phyloP scores from a whole-genome alignment of 2,797 vertebrate species.

The Pangasius larnaudii region DNA sequence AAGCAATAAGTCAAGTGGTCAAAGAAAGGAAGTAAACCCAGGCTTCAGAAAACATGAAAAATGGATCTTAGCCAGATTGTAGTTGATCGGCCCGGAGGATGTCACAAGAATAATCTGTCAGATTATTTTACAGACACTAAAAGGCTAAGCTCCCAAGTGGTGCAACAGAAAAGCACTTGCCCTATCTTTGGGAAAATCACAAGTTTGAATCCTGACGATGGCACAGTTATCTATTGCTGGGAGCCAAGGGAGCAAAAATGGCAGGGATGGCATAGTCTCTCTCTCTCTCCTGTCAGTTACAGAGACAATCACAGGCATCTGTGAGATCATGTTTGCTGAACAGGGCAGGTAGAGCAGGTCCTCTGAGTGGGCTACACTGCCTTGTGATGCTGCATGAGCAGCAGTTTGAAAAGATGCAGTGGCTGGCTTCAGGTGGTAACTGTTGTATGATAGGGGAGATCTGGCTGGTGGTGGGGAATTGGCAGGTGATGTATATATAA shows the following conservation, averaged over 20 bases:
- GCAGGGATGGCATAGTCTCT: neutral
- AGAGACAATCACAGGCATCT: neutral
- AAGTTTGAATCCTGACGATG: neutral
- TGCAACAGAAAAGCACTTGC: neutral
- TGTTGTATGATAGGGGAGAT: neutral
- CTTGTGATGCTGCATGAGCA: neutral
- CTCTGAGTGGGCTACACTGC: neutral
- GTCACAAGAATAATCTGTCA: neutral
- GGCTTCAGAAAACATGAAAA: constrained; percentile 8
- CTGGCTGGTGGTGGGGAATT: neutral
- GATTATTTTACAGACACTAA: neutral
- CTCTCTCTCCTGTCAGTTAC: neutral
- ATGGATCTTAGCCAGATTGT: neutral
- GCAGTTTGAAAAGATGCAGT: neutral
- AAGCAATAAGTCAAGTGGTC: neutral
- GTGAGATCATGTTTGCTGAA: neutral
- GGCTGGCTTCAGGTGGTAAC: neutral
- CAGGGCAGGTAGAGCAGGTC: neutral
- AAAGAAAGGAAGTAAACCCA: neutral
- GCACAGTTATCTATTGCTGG: neutral
- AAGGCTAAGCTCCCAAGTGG: neutral
- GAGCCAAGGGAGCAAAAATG: neutral
- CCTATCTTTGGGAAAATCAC: neutral
- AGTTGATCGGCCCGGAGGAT: neutral
- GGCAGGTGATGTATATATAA: neutral